Conservation (phyloP, 2,113 vertebrate species). For the Craseonycteris thonglongyai region DNA sequence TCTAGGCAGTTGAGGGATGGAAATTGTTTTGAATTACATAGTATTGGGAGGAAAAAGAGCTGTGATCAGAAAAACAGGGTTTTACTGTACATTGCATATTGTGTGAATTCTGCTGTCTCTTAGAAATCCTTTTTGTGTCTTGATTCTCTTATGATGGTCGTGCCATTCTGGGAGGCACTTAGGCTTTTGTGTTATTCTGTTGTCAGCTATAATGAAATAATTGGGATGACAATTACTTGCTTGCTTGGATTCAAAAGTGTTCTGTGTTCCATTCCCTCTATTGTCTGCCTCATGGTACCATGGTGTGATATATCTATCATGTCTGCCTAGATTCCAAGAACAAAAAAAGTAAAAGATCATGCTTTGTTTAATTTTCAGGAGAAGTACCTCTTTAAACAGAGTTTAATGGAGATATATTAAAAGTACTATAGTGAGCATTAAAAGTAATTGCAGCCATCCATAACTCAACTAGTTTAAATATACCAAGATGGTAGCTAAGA, state of each 20-base stretch:
- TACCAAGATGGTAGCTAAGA: not conserved
- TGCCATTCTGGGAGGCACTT: slow-evolving; percentile 20
- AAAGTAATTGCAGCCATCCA: not conserved
- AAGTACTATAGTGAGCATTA: not conserved
- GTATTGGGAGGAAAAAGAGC: slow-evolving; percentile 14
- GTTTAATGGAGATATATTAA: not conserved
- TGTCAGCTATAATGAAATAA: slow-evolving; percentile 67
- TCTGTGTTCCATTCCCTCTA: slow-evolving; percentile 40
- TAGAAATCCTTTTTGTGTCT: slow-evolving; percentile 46
- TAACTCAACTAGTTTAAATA: not conserved
- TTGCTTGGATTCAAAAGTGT: slow-evolving; percentile 64
- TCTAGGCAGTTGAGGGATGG: slow-evolving; percentile 27
- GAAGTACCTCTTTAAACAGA: not conserved
- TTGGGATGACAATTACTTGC: slow-evolving; percentile 63
- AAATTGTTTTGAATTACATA: slow-evolving; percentile 56
- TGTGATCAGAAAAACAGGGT: slow-evolving; percentile 12
- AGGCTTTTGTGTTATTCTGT: slow-evolving; percentile 46
- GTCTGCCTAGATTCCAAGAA: not conserved
- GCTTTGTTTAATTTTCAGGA: not conserved
- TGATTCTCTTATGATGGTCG: not conserved
- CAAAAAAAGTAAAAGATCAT: not conserved
- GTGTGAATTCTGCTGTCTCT: not conserved
- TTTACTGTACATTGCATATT: slow-evolving; percentile 4
- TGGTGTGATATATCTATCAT: slow-evolving; percentile 8
- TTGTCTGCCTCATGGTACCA: slow-evolving; percentile 48